A percentile compares a stretch with the other conserved stretches of the same genome.
These are phyloP conservation scores for Salmo trutta DNA, from an alignment of 2,797 vertebrate species.

Conservation along the genomic window DNA sequence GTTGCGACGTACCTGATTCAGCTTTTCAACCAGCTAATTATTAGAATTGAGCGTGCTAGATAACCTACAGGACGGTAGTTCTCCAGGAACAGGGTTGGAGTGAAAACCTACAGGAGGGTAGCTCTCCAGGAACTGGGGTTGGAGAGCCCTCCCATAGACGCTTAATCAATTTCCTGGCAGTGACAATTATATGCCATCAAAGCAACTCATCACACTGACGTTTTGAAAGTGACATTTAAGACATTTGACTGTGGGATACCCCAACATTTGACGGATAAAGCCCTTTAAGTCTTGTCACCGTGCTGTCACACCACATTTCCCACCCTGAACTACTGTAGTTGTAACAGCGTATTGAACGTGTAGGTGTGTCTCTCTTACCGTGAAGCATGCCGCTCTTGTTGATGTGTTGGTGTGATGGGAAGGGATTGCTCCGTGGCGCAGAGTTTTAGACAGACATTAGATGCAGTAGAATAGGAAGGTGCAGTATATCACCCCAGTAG, in stretches of 20 bases:
- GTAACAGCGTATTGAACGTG: constrained; percentile 5
- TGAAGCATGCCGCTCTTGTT: background rate
- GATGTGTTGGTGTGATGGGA: constrained; percentile 33
- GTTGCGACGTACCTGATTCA: too few relatives aligned
- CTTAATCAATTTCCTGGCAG: background rate
- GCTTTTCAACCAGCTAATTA: too few relatives aligned
- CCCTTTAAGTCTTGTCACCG: background rate
- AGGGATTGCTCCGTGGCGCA: constrained; percentile 61
- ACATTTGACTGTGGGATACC: constrained; percentile 16
- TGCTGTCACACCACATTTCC: constrained; percentile 25
- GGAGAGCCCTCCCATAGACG: background rate
- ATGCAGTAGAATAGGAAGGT: constrained; percentile 31
- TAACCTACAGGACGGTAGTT: too few relatives aligned
- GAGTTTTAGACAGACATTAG: constrained; percentile 68
- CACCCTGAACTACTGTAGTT: constrained; percentile 18
- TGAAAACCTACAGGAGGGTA: too few relatives aligned
- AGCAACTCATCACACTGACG: constrained; percentile 19
- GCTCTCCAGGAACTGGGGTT: too few relatives aligned
- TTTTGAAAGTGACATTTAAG: constrained; percentile 20
- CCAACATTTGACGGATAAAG: constrained; percentile 8
- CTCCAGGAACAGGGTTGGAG: too few relatives aligned
- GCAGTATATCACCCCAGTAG: constrained; percentile 4
- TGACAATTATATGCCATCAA: constrained; percentile 21
- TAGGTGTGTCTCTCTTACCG: background rate
- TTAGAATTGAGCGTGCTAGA: too few relatives aligned